Evolutionary conservation across 92 coral and sea anemone species (phyloP).

Genomic region (Heteractis magnifica): DNA sequence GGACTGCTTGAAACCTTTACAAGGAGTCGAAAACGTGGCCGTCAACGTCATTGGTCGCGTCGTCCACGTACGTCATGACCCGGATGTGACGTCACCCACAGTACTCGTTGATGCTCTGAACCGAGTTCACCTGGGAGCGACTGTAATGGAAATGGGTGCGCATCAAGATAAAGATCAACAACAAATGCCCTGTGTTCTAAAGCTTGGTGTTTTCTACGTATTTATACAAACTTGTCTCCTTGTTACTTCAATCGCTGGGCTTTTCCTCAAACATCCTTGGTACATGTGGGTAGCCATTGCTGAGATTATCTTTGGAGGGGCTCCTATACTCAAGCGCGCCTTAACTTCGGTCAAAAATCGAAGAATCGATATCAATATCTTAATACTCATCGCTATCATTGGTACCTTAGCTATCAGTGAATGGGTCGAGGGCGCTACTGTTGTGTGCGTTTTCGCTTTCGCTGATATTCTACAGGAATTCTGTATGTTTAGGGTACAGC

Average conservation of each 20-base stretch:
- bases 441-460: constrained; percentile 83
- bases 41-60: constrained; percentile 98
- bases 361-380: constrained; percentile 72
- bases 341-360: constrained; percentile 61
- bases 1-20: constrained; percentile 68
- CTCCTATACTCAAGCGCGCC: constrained; percentile 74
- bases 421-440: constrained; percentile 97
- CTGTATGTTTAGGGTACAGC: constrained; percentile 88
- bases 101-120: constrained; percentile 74
- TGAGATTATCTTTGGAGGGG: constrained; percentile 81
- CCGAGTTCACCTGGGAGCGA: constrained; percentile 89
- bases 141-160: constrained; percentile 89
- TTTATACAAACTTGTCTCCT: constrained; percentile 68
- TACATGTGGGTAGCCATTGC: constrained; percentile 85
- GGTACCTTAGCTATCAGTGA: constrained; percentile 87
- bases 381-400: constrained; percentile 84
- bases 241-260: constrained; percentile 60
- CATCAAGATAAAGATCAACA: constrained; percentile 45
- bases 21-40: constrained; percentile 75
- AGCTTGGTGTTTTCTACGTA: constrained; percentile 54
- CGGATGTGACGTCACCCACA: constrained; percentile 79
- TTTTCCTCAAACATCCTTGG: constrained; percentile 59
- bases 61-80: constrained; percentile 85
- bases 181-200: constrained; percentile 56
- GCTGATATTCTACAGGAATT: constrained; percentile 79